phyloP scores from a whole-genome alignment of 2,113 vertebrate genomes.

The Hyperopisus bebe region DNA sequence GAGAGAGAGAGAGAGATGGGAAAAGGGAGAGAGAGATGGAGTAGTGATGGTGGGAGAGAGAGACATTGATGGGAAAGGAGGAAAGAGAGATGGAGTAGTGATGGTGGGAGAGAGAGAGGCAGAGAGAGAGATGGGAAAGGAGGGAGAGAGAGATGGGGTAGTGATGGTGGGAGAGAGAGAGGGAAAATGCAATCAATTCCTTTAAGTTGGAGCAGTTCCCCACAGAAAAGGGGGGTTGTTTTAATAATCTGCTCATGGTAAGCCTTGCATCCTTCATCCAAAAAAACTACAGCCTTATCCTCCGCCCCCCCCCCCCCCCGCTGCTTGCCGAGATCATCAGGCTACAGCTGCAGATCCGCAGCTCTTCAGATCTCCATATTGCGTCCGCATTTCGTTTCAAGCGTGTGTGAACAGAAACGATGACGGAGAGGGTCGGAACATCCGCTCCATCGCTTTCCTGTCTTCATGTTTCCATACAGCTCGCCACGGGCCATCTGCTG shows the following conservation, averaged over 20 bases:
- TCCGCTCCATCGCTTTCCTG: background rate
- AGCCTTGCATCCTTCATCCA: background rate
- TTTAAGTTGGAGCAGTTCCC: background rate
- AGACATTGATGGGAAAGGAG: background rate
- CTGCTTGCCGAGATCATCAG: background rate
- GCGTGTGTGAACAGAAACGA: background rate
- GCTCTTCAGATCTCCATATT: background rate
- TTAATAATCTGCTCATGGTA: background rate
- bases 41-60: too few species aligned
- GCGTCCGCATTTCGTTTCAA: background rate
- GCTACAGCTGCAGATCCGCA: background rate
- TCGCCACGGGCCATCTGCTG: background rate
- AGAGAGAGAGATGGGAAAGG: background rate
- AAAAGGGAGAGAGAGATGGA: background rate
- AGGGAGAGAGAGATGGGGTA: background rate
- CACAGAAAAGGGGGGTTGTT: background rate
- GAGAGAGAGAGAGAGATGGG: too few species aligned
- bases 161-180: background rate
- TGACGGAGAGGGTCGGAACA: background rate
- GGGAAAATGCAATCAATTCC: background rate
- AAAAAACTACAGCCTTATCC: background rate
- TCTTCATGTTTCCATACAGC: slow-evolving; percentile 4
- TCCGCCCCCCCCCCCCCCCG: background rate
- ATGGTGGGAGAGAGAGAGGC: background rate
- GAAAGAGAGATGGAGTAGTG: background rate